phyloP scores from a whole-genome alignment of 2,113 vertebrate genomes.

The Mustelus asterias region DNA sequence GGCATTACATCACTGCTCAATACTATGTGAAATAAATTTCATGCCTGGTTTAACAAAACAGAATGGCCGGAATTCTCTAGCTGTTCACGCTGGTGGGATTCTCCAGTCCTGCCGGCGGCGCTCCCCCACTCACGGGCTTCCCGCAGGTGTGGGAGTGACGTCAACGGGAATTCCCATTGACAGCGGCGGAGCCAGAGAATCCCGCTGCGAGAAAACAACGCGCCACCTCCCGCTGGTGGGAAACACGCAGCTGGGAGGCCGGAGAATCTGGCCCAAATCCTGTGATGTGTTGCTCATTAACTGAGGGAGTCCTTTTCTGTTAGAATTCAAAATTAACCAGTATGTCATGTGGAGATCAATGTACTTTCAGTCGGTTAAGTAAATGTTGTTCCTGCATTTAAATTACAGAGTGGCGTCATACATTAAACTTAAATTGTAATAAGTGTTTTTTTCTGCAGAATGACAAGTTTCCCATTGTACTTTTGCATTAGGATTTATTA shows the following conservation, averaged over 20 bases:
- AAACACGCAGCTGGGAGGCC: no score
- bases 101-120: no score
- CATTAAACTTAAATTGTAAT: conserved; percentile 6
- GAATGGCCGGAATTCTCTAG: neutral
- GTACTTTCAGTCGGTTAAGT: conserved; percentile 12
- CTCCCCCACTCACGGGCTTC: no score
- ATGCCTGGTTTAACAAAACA: neutral
- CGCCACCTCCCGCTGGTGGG: no score
- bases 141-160: no score
- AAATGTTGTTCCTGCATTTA: conserved; percentile 29
- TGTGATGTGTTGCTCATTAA: neutral
- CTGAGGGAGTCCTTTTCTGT: neutral
- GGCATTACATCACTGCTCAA: neutral
- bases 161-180: no score
- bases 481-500: conserved; percentile 44
- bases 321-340: conserved; percentile 12
- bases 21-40: neutral
- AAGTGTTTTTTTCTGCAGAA: conserved; percentile 26
- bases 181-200: no score
- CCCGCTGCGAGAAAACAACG: no score
- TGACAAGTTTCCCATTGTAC: conserved; percentile 11
- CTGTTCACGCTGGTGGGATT: no score
- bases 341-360: conserved; percentile 22
- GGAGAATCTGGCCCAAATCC: no score
- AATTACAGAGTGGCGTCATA: neutral